Evolutionary conservation across 2,797 vertebrate genomes (phyloP), one percentile per base, ranked within the genome.

Genomic region (Triplophysa bombifrons): DNA sequence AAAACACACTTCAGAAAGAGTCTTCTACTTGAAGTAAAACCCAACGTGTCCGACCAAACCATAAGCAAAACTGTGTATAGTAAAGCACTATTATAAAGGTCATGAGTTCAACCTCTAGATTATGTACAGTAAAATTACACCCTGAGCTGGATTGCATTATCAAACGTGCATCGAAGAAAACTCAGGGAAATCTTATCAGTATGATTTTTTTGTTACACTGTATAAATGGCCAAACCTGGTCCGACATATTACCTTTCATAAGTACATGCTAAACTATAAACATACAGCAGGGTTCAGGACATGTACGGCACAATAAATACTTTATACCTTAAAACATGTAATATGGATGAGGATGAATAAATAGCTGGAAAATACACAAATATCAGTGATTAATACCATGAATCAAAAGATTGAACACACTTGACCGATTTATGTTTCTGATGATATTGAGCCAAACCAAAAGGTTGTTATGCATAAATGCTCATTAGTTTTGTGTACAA

Each of bases 291-390:
- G 64, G 60, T 86, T 85, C 50, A 80, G 74, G 65, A 51, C 71
- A 87, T 90, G 89, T 90, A 91, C 74, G 83, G 81, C 55, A 82
- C 82, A 83, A 64, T 85, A 88, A 90, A 84, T 88, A 48, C 3
- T 30, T 2, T 30, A 30, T 80, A 78, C 56, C 68, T 61, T 89
- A 80, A 89, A 90, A 89, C 19, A 55, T 77, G 81, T 84, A 82
- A 89, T 90, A 82, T 85, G 87, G 82, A 53, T 74, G 17, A 85
- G 79, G 87, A 88, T 84, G 85, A 86, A 92, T 86, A 90, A 86
- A 87, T 22, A 88, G 82, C 85, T 87, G 67, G 88, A 87, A 85
- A 88, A 82, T 83, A 85, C 83, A 88, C 82, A 84, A 82, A 86
- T 67, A 74, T 85, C 74, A 87, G 84, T 84, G 79, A 86, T 88